Conservation (phyloP, 2,797 vertebrate genomes). For the Squalus acanthias region DNA sequence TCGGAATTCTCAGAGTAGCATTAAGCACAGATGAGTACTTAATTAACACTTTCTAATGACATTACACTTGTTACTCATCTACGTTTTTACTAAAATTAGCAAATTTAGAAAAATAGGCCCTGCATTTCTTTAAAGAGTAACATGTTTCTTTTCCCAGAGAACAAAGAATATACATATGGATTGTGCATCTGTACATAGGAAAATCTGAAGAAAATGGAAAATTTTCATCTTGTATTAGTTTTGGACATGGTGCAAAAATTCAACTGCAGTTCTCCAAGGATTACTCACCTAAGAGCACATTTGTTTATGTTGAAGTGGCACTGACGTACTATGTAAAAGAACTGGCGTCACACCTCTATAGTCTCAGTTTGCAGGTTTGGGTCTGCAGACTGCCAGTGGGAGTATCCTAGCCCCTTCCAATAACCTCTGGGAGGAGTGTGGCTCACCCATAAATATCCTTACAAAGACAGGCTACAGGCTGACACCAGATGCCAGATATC, state of each 20-base stretch:
- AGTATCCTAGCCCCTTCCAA: neutral
- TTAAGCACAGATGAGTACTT: neutral
- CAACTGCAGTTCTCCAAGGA: neutral
- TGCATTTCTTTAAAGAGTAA: neutral
- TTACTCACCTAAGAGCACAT: neutral
- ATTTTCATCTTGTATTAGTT: neutral
- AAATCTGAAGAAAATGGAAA: neutral
- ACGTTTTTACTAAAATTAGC: neutral
- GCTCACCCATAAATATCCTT: constrained; percentile 25
- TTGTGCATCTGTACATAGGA: neutral
- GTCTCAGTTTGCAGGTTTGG: neutral
- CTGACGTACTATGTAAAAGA: neutral
- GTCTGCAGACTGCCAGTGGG: constrained; percentile 15
- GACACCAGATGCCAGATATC: constrained; percentile 18
- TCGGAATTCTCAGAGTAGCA: neutral
- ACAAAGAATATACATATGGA: neutral
- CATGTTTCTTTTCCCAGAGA: neutral
- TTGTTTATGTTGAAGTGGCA: neutral
- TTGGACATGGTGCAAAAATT: neutral
- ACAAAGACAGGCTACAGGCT: neutral
- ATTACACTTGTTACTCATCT: neutral
- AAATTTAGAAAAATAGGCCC: neutral
- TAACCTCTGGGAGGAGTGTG: constrained; percentile 11
- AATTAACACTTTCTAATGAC: neutral
- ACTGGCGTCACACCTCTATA: neutral